A percentile compares a stretch with the other conserved stretches of the same genome.
phyloP scores from a whole-genome alignment of 2,797 vertebrate genomes.

The Ctenochaetus hawaiiensis region DNA sequence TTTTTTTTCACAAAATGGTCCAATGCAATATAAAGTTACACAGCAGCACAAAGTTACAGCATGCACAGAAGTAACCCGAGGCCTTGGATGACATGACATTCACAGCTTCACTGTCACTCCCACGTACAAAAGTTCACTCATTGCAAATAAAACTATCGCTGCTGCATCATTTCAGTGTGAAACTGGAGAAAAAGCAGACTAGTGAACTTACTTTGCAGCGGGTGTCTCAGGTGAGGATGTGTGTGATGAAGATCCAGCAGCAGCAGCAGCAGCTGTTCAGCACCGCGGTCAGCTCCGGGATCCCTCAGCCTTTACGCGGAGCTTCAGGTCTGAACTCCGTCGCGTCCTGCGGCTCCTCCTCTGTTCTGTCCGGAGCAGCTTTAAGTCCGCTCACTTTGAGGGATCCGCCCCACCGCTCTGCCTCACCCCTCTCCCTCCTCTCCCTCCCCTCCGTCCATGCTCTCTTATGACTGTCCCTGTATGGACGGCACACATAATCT shows the following conservation, averaged over 20 bases:
- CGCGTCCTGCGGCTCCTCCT: conserved; percentile 39
- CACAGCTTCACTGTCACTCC: background rate
- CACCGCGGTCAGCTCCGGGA: conserved; percentile 57
- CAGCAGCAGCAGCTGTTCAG: conserved; percentile 46
- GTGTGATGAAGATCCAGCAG: too few species aligned
- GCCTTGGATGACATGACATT: background rate
- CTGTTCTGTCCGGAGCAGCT: conserved; percentile 47
- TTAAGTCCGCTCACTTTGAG: conserved; percentile 57
- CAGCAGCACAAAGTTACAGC: conserved; percentile 27
- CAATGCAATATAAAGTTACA: background rate
- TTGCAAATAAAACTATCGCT: background rate
- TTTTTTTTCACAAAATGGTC: too few species aligned
- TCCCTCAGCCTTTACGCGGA: conserved; percentile 7
- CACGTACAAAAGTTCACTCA: conserved; percentile 14
- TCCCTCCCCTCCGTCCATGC: background rate
- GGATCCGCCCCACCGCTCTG: conserved; percentile 56
- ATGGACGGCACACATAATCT: conserved; percentile 40
- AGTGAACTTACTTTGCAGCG: conserved; percentile 40
- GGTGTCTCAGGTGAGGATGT: conserved; percentile 33
- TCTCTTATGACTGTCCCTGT: conserved; percentile 29
- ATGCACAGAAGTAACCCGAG: background rate
- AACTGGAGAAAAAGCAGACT: background rate
- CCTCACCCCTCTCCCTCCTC: background rate
- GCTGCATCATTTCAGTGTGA: background rate
- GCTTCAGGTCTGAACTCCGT: conserved; percentile 42